Conservation (phyloP, 2,888 invertebrate species). For the Campaea margaritaria region DNA sequence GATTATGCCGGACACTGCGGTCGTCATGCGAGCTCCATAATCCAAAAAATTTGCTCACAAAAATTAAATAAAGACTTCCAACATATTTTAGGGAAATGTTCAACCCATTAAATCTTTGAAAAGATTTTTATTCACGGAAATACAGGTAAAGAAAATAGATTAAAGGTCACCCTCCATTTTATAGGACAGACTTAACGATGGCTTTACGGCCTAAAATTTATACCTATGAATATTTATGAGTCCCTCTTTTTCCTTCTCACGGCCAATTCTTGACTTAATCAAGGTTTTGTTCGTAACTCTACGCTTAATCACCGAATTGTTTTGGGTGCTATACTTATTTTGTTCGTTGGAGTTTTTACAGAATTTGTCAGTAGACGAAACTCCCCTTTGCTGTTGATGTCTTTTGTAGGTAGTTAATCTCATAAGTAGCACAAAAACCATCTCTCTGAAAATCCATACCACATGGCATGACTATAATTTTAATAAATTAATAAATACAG, state of each 20-base stretch:
- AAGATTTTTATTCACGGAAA: constrained; percentile 26
- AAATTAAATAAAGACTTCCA: background rate
- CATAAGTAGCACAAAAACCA: too few species aligned
- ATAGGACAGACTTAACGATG: constrained; percentile 81
- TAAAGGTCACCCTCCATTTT: constrained; percentile 64
- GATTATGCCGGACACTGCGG: too few species aligned
- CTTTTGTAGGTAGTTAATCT: too few species aligned
- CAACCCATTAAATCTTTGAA: constrained; percentile 12
- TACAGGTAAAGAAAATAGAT: constrained; percentile 63
- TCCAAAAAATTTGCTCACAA: too few species aligned
- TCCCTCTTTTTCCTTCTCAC: constrained; percentile 62
- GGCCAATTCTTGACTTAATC: constrained; percentile 57
- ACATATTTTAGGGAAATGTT: constrained; percentile 29
- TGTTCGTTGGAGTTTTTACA: too few species aligned
- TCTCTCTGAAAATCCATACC: too few species aligned
- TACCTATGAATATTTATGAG: constrained; percentile 81
- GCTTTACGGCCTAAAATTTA: constrained; percentile 75
- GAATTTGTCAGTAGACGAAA: too few species aligned
- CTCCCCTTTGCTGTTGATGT: too few species aligned
- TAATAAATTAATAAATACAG: too few species aligned
- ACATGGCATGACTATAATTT: too few species aligned
- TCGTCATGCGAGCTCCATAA: too few species aligned
- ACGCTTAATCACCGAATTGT: constrained; percentile 44
- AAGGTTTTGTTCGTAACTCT: constrained; percentile 33
- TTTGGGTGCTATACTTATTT: constrained; percentile 15